Base-by-base conservation (phyloP, 2,113 vertebrate genomes). In the Pseudois nayaur region DNA sequence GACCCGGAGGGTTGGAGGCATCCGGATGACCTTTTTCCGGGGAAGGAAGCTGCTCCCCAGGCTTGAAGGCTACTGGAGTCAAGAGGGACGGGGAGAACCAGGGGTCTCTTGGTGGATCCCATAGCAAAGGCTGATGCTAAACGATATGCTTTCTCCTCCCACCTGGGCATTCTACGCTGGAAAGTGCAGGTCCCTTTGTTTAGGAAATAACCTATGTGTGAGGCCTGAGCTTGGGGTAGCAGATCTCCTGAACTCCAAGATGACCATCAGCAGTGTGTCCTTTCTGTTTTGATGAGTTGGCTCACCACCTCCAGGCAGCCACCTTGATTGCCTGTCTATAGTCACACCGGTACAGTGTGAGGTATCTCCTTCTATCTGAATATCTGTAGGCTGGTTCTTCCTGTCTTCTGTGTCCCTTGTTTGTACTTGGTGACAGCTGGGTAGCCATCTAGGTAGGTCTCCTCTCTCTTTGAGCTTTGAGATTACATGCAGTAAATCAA, bases 21-120 rank as follows among this genome's bases (percentile, higher is more conserved):
- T 2, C 12, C 25, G 15, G 40, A n/a, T 5, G 16, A 98, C 98
- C 88, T 99, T 98, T 90, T 93, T 91, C 21, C 98, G 59, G 60
- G 97, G 94, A 52, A 98, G 98, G 93, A 99, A 98, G 91, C 99
- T 99, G 97, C 98, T 98, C 54, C 99, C 59, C 55, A 99, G 97
- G 89, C 98, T 98, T 45, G 54, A 29, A 48, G 71, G 21, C 1
- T 6, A 98, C 97, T 99, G 99, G 99, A 97, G 98, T 98, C 40
- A 98, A 98, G 95, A 98, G 98, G 14, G 29, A 17, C 43, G 14
- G 3, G 10, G 31, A 55, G 93, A 99, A 98, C 33, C 98, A 96
- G 92, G 98, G 98, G 97, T 99, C 99, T 94, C 96, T 57, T 57
- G 98, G 98, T 95, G 99, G 98, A 98, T 99, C 99, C 89, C 99